Conservation (phyloP, 2,888 invertebrate species). For the Agrotis puta region DNA sequence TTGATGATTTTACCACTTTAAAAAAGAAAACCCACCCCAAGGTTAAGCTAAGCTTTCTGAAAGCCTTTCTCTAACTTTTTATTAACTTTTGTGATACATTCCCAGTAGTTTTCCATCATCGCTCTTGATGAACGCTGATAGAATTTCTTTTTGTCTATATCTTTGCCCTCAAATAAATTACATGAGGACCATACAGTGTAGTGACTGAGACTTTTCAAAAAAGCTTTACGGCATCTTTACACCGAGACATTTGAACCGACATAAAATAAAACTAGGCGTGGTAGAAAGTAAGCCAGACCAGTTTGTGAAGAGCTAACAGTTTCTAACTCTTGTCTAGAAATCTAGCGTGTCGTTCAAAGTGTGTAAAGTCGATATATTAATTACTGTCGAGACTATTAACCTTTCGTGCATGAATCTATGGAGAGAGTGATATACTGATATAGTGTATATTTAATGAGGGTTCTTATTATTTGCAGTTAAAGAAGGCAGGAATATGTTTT, state of each 20-base stretch:
- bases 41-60: too few species aligned
- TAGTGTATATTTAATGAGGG: background rate
- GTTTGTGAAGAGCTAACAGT: conserved; percentile 56
- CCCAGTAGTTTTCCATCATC: too few species aligned
- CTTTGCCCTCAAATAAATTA: too few species aligned
- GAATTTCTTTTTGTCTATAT: too few species aligned
- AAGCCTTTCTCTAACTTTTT: too few species aligned
- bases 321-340: conserved; percentile 55
- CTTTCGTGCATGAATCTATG: background rate
- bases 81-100: too few species aligned
- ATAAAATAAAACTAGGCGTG: conserved; percentile 49
- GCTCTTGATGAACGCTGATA: too few species aligned
- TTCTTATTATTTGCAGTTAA: background rate
- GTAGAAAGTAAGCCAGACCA: conserved; percentile 56
- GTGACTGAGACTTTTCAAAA: too few species aligned
- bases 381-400: conserved; percentile 13
- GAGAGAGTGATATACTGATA: background rate
- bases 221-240: conserved; percentile 5
- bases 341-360: conserved; percentile 27
- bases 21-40: too few species aligned
- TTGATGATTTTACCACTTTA: too few species aligned
- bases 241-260: conserved; percentile 22
- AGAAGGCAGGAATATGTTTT: background rate
- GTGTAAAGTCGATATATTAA: conserved; percentile 22
- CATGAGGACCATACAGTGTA: too few species aligned